Percentiles rank a stretch among this genome's conserved stretches.
Evolutionary conservation across 2,113 vertebrate genomes (phyloP).

Genomic region (Hylia prasina): DNA sequence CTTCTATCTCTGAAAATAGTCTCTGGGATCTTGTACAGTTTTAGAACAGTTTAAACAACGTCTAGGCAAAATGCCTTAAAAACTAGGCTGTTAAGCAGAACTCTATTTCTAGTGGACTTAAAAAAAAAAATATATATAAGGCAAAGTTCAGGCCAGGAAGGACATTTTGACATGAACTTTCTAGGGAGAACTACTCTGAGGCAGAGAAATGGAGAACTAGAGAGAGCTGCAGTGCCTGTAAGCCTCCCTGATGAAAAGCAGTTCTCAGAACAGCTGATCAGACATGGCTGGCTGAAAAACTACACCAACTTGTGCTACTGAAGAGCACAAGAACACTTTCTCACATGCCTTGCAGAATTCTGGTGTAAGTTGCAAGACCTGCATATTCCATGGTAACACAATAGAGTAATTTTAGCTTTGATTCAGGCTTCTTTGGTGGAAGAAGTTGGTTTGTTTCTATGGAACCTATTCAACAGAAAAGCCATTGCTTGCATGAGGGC

Average conservation of each 20-base stretch:
- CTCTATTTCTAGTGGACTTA: neutral
- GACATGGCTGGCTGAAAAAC: neutral
- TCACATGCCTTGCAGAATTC: neutral
- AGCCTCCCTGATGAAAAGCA: neutral
- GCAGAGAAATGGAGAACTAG: neutral
- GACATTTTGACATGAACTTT: neutral
- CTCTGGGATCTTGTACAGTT: neutral
- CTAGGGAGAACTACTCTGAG: neutral
- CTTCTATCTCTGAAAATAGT: neutral
- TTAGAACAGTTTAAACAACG: neutral
- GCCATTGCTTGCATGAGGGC: neutral
- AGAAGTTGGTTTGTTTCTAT: neutral
- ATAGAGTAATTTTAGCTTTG: neutral
- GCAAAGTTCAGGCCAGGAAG: neutral
- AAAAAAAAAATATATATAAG: neutral
- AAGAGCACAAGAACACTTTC: neutral
- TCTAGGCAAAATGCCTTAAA: neutral
- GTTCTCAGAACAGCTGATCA: neutral
- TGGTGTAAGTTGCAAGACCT: neutral
- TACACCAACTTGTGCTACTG: neutral
- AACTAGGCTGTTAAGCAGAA: neutral
- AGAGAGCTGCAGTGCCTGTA: neutral
- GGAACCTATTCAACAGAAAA: neutral
- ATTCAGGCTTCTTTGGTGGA: neutral
- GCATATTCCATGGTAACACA: neutral